Evolutionary conservation across 2,113 vertebrate species (phyloP).

Genomic region (Bufo gargarizans): DNA sequence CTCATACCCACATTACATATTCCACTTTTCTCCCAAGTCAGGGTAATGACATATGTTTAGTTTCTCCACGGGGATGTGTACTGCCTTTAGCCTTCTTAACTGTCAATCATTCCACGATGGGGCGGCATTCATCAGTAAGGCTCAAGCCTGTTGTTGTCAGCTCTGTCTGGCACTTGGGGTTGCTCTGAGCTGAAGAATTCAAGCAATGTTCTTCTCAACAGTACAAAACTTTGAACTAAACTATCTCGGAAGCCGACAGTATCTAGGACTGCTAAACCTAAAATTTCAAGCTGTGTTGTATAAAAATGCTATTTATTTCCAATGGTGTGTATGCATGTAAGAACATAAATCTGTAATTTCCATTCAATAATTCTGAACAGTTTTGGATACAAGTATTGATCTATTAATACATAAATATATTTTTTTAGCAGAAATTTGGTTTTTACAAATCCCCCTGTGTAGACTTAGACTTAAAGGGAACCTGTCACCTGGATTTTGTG

Average conservation of each 20-base stretch:
- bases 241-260: neutral
- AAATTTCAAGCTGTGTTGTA: neutral
- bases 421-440: too few relatives aligned
- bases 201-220: neutral
- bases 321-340: too few relatives aligned
- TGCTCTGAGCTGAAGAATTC: neutral
- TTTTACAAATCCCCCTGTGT: too few relatives aligned
- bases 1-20: slow-evolving; percentile 4
- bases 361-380: too few relatives aligned
- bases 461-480: too few relatives aligned
- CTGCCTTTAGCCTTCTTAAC: neutral
- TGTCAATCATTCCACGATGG: slow-evolving; percentile 18
- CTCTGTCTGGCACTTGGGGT: neutral
- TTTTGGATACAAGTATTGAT: too few relatives aligned
- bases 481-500: too few relatives aligned
- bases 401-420: too few relatives aligned
- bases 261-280: neutral
- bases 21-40: neutral
- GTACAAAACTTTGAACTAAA: neutral
- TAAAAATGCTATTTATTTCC: neutral
- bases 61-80: neutral
- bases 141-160: slow-evolving; percentile 18
- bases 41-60: neutral
- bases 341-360: too few relatives aligned
- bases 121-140: neutral